Base-by-base conservation (phyloP, 1,140 invertebrate species). In the Oscheius sp. region DNA sequence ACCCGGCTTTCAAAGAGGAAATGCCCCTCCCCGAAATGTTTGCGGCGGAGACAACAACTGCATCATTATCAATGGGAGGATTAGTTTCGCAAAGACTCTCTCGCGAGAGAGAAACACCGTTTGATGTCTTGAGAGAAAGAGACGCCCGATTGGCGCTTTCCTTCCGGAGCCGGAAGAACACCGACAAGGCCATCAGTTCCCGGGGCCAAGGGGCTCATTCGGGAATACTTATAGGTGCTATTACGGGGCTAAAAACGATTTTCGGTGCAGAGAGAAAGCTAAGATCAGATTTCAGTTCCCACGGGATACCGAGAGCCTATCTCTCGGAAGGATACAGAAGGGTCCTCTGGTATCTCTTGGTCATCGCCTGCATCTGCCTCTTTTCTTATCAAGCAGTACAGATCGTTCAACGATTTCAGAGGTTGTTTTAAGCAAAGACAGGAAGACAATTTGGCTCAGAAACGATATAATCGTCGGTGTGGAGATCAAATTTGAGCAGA, bases 391-490 rank as follows among this genome's bases (percentile, higher is more conserved):
- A 77, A 64, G 76, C 76, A 31, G 70, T 72, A 59, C 29, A 77
- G 18, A 77, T 77, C 34, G 29, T 77, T 42, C 46, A 76, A 29
- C 36, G 75, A 34, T 77, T 77, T 36, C 29, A 61, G n/a, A 74
- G 72, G 72, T 74, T 45, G 20, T 10, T 7, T 59, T 13, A 18
- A 66, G 15, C 32, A 29, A 15, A 63, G 35, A 18, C 36, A 36
- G 23, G 0, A 45, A 35, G 18, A 63, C 31, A 10, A 36, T 13
- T 32, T 63, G 15, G 10, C 38, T 68, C 23, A 72, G 76, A 36
- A 77, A 77, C 45, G 74, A 77, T 36, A 77, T 76, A 20, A 77
- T 77, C 7, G 76, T 77, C 36, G 63, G 74, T 3, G 76, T 77
- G 15, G 76, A 77, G 42, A 62, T 77, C 35, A 77, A 77, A 49